Base-by-base conservation (phyloP, 2,797 vertebrate species). In the Propithecus perrieri region DNA sequence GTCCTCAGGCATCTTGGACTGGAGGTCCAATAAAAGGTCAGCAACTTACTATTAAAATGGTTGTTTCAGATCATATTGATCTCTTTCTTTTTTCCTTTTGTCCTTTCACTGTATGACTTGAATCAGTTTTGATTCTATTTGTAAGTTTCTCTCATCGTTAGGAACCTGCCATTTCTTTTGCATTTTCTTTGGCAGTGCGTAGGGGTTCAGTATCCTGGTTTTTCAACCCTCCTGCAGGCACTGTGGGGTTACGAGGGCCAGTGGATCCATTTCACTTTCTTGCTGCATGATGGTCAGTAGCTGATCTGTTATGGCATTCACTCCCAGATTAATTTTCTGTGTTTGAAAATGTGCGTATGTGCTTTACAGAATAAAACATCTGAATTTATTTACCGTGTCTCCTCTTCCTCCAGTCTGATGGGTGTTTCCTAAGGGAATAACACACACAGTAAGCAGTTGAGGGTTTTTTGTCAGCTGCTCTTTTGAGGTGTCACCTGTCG, bases 51-150 rank as follows among this genome's bases (percentile, higher is more conserved):
- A 79, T 97, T 97, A 59, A 59, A 59, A 59, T 59, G 57, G 26
- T 59, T 59, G 95, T 98, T 97, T 99, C 98, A 63, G 99, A 99
- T 99, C 99, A 99, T 99, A 99, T 99, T 99, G 99, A 99, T 99
- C 99, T 98, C 98, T 98, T 98, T 98, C 97, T 98, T 97, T 92
- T 94, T 92, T 78, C 88, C 76, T 97, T 95, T 97, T 98, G 98
- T 96, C 96, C 97, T 98, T 98, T 98, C 97, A 97, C 98, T 87
- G 95, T 98, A 96, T 98, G 98, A 98, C 98, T 98, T 99, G 98
- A 98, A 98, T 98, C 98, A 98, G 98, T 98, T 98, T 98, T 98
- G 98, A 99, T 99, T 98, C 98, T 98, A 96, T 98, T 97, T 98
- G 98, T 98, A 98, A 90, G 98, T 98, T 96, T 91, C 94, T 98